A percentile compares a stretch with the other conserved stretches of the same genome.
These are phyloP conservation scores for Steinernema hermaphroditum DNA, from an alignment of 2,888 invertebrate genomes.

Conservation along the genomic window DNA sequence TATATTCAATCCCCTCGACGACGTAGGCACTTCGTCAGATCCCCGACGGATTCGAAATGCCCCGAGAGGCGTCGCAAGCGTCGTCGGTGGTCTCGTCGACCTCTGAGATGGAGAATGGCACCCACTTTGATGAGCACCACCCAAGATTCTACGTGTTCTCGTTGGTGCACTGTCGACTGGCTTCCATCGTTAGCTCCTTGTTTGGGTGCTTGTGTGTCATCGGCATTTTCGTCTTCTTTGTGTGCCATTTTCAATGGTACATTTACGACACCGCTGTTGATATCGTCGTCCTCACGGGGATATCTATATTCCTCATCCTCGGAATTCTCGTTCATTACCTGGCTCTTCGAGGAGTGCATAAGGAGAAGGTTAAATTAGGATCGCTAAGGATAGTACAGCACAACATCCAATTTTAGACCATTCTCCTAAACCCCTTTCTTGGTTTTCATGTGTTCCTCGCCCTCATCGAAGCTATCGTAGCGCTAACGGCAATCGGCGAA, in stretches of 20 bases:
- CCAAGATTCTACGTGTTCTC: slow-evolving; percentile 27
- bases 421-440: slow-evolving; percentile 32
- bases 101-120: background rate
- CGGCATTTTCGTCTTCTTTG: slow-evolving; percentile 32
- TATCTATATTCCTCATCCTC: slow-evolving; percentile 30
- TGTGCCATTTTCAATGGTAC: slow-evolving; percentile 28
- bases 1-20: background rate
- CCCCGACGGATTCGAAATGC: background rate
- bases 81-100: background rate
- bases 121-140: slow-evolving; percentile 32
- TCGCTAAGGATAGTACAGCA: too few relatives aligned
- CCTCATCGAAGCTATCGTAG: slow-evolving; percentile 37
- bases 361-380: slow-evolving; percentile 3
- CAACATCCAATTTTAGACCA: slow-evolving; percentile 25
- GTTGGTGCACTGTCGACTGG: slow-evolving; percentile 31
- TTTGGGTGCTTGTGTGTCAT: slow-evolving; percentile 26
- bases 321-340: slow-evolving; percentile 32
- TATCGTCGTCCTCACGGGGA: slow-evolving; percentile 20
- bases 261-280: slow-evolving; percentile 23
- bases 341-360: slow-evolving; percentile 1
- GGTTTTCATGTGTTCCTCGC: slow-evolving; percentile 37
- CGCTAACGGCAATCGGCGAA: slow-evolving; percentile 37
- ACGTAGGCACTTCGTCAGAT: background rate
- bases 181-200: background rate
- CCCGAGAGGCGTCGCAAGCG: background rate